Percentiles rank a stretch among this genome's conserved stretches.
Conservation (phyloP, 2,888 invertebrate genomes). For the Oscheius onirici region DNA sequence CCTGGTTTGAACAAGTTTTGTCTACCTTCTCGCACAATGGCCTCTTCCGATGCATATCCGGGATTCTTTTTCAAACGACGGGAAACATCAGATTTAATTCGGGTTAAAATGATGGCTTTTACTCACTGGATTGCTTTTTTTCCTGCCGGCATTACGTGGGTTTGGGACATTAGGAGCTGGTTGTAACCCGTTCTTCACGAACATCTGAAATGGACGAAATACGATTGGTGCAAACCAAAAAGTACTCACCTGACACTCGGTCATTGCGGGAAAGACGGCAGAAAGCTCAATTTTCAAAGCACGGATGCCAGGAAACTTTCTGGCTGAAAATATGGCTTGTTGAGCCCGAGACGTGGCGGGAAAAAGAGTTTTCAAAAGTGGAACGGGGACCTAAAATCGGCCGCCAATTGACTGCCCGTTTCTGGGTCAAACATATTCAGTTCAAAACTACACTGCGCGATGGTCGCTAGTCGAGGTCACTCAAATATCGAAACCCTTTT, state of each 20-base stretch:
- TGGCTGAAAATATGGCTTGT: background rate
- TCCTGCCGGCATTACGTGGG: conserved; percentile 59
- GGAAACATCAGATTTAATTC: too few species aligned
- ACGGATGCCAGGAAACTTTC: background rate
- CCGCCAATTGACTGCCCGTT: conserved; percentile 26
- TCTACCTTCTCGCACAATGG: background rate
- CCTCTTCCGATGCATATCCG: background rate
- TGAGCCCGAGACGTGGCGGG: background rate
- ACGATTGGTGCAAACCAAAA: background rate
- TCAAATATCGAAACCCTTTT: conserved; percentile 30
- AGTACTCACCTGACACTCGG: conserved; percentile 22
- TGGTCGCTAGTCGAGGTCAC: conserved; percentile 33
- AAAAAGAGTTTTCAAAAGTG: conserved; percentile 22
- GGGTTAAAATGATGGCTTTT: background rate
- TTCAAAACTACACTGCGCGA: conserved; percentile 36
- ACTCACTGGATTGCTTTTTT: conserved; percentile 59
- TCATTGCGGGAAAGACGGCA: conserved; percentile 15
- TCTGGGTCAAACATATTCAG: conserved; percentile 39
- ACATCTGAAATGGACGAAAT: conserved; percentile 17
- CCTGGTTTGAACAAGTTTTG: conserved; percentile 28
- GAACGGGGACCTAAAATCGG: conserved; percentile 34
- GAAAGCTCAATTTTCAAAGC: conserved; percentile 22
- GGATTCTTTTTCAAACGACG: background rate
- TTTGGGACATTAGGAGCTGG: conserved; percentile 63
- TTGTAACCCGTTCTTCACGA: conserved; percentile 42